Evolutionary conservation across 2,113 vertebrate species (phyloP).

Genomic region (Todiramphus saurophagus): DNA sequence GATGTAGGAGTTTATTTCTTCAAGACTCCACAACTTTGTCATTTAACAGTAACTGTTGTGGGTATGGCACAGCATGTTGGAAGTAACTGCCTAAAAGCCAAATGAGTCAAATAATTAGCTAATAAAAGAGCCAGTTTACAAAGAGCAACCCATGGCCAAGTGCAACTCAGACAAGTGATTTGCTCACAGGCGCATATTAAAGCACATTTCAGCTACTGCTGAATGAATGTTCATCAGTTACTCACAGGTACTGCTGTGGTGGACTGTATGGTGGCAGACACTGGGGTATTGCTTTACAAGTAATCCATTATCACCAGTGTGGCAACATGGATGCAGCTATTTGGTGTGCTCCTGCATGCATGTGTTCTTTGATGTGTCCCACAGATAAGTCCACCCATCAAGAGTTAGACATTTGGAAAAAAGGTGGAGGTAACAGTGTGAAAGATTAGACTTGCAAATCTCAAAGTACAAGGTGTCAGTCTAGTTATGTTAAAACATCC

Average conservation of each 20-base stretch:
- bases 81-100: neutral
- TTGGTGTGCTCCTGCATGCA: neutral
- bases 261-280: neutral
- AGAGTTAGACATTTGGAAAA: conserved; percentile 9
- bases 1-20: neutral
- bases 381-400: neutral
- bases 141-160: neutral
- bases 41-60: neutral
- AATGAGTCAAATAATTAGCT: neutral
- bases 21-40: neutral
- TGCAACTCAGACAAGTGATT: neutral
- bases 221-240: neutral
- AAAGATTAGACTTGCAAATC: conserved; percentile 72
- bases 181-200: accelerated
- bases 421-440: neutral
- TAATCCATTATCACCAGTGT: neutral
- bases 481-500: conserved; percentile 68
- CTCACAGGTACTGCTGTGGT: neutral
- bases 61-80: neutral
- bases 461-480: conserved; percentile 68
- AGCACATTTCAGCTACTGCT: neutral
- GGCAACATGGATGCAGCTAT: neutral
- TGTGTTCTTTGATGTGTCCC: neutral
- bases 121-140: neutral
- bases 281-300: neutral